A percentile compares a stretch with the other conserved stretches of the same genome.
Conservation (phyloP, 2,888 invertebrate genomes). For the Polydrusus pterygomalis region DNA sequence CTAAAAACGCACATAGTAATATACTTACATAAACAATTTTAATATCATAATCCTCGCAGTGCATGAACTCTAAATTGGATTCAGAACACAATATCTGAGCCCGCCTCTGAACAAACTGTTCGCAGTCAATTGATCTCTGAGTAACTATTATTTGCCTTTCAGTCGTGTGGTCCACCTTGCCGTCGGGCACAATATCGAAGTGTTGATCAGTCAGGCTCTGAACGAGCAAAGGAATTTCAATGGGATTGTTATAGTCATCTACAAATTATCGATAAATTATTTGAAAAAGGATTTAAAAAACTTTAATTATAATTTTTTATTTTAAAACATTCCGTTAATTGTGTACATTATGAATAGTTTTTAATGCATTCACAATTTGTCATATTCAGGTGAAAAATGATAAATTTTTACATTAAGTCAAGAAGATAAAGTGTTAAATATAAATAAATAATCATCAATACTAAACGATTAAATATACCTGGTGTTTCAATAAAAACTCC, state of each 20-base stretch:
- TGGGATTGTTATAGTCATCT: conserved; percentile 72
- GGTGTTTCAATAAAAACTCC: too few species aligned
- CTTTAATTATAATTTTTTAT: too few species aligned
- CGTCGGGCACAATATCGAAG: conserved; percentile 70
- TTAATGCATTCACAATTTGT: too few species aligned
- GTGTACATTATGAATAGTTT: too few species aligned
- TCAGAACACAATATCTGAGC: conserved; percentile 70
- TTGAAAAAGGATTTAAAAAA: too few species aligned
- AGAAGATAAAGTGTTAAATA: too few species aligned
- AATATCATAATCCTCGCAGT: conserved; percentile 72
- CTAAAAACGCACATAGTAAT: not conserved
- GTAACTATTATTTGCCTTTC: conserved; percentile 71
- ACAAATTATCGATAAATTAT: conserved; percentile 25
- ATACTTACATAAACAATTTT: conserved; percentile 70
- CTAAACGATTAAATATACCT: too few species aligned
- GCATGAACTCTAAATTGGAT: conserved; percentile 68
- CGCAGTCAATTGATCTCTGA: conserved; percentile 71
- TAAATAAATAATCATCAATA: too few species aligned
- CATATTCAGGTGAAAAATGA: too few species aligned
- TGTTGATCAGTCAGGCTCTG: conserved; percentile 70
- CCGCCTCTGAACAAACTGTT: conserved; percentile 70
- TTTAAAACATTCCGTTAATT: too few species aligned
- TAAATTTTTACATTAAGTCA: too few species aligned
- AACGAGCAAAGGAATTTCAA: conserved; percentile 70
- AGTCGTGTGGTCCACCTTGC: conserved; percentile 68